These are phyloP conservation scores for Huso huso DNA, from an alignment of 2,797 vertebrate genomes.

Conservation along the genomic window DNA sequence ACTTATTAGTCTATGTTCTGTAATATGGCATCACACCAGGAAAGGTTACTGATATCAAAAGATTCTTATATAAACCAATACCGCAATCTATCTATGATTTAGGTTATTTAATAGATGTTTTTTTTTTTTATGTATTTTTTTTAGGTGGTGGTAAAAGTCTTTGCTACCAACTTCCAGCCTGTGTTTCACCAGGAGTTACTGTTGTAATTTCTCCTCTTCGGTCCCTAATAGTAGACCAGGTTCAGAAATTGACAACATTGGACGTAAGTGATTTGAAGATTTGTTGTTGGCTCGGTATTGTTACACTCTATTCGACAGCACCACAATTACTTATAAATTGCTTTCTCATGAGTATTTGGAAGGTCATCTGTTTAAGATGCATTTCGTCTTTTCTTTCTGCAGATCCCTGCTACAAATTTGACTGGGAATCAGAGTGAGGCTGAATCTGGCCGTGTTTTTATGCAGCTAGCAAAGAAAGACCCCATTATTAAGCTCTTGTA, in stretches of 20 bases:
- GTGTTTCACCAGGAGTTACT: conserved; percentile 79
- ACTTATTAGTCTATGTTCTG: too few relatives aligned
- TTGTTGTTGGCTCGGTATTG: not conserved
- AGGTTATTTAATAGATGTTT: not conserved
- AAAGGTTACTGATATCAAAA: too few relatives aligned
- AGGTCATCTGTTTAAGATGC: not conserved
- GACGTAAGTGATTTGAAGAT: conserved; percentile 67
- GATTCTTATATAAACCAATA: too few relatives aligned
- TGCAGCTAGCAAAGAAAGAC: conserved; percentile 88
- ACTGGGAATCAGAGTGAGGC: conserved; percentile 82
- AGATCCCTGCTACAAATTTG: conserved; percentile 88
- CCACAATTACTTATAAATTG: not conserved
- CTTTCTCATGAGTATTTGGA: not conserved
- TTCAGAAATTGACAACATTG: conserved; percentile 89
- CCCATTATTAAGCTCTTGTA: conserved; percentile 91
- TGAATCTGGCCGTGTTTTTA: conserved; percentile 77
- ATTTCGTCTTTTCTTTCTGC: not conserved
- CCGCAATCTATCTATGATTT: too few relatives aligned
- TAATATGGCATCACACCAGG: too few relatives aligned
- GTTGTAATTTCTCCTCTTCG: conserved; percentile 89
- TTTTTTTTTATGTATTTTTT: conserved; percentile 10
- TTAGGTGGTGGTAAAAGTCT: conserved; percentile 92
- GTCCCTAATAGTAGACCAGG: conserved; percentile 89
- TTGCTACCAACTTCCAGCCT: conserved; percentile 94
- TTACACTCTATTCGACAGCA: not conserved